Conservation (phyloP, 2,113 vertebrate species). For the Orycteropus afer region DNA sequence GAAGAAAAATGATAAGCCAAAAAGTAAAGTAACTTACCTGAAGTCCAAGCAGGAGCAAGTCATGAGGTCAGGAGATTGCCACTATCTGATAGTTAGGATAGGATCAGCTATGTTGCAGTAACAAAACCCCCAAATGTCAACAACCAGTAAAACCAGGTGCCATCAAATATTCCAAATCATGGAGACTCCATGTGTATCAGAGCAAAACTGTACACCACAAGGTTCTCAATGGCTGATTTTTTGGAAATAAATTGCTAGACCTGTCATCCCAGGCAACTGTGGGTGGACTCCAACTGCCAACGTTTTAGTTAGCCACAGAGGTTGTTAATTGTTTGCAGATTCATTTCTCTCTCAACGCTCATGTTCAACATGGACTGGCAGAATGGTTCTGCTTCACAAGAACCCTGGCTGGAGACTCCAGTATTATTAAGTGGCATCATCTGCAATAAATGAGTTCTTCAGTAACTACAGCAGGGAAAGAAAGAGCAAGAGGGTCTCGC, state of each 20-base stretch:
- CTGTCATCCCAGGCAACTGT: not conserved
- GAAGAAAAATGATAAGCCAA: too few species aligned
- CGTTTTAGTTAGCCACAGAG: not conserved
- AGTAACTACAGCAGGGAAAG: not conserved
- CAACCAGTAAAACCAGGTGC: not conserved
- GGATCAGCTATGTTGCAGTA: too few species aligned
- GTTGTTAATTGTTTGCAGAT: not conserved
- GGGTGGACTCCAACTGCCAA: not conserved
- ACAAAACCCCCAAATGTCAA: not conserved
- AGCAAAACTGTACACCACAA: too few species aligned
- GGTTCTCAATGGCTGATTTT: not conserved
- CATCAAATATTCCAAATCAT: not conserved
- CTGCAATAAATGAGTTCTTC: not conserved
- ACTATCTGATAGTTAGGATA: too few species aligned
- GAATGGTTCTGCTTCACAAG: not conserved
- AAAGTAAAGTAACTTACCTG: too few species aligned
- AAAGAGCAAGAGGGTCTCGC: not conserved
- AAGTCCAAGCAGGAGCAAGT: too few species aligned
- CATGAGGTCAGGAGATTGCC: too few species aligned
- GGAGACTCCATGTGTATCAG: not conserved
- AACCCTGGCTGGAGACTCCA: not conserved
- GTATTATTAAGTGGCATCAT: not conserved
- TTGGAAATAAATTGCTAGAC: not conserved
- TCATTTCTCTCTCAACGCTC: not conserved
- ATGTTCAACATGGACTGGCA: not conserved